Evolutionary conservation across 2,797 vertebrate genomes (phyloP).

Genomic region (Sebastolobus altivelis): DNA sequence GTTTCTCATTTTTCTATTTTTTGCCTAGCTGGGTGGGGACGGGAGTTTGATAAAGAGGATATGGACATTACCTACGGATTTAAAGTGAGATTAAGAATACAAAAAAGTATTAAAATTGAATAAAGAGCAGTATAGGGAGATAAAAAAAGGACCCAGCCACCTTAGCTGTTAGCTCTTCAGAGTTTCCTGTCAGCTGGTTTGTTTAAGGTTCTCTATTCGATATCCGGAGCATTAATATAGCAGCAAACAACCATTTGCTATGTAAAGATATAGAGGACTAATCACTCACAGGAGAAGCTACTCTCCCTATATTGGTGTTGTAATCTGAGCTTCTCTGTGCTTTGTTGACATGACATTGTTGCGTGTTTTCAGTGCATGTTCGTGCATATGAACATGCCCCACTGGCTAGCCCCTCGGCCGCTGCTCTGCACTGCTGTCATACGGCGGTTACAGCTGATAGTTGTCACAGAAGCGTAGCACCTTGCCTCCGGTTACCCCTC

Average conservation of each 20-base stretch:
- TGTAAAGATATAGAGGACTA: not conserved
- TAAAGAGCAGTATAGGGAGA: not conserved
- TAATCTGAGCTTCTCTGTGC: not conserved
- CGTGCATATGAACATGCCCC: too few relatives aligned
- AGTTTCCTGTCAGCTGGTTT: not conserved
- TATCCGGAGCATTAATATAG: not conserved
- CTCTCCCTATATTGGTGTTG: not conserved
- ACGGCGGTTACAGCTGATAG: not conserved
- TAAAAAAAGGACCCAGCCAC: not conserved
- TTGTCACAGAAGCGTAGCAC: not conserved
- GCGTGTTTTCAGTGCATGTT: too few relatives aligned
- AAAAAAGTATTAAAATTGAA: not conserved
- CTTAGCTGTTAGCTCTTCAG: not conserved
- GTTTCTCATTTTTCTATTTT: not conserved
- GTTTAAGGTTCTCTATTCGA: too few relatives aligned
- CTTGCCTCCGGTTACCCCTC: not conserved
- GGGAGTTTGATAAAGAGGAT: not conserved
- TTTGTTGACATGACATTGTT: not conserved
- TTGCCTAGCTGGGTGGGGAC: not conserved
- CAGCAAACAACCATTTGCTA: not conserved
- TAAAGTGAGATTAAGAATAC: not conserved
- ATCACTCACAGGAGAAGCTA: not conserved
- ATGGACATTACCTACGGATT: not conserved
- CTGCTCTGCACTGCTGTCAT: not conserved
- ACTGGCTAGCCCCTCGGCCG: too few relatives aligned